Evolutionary conservation across 2,888 invertebrate genomes (phyloP), one percentile per base, ranked within the genome.

Genomic region (Troides aeacus): DNA sequence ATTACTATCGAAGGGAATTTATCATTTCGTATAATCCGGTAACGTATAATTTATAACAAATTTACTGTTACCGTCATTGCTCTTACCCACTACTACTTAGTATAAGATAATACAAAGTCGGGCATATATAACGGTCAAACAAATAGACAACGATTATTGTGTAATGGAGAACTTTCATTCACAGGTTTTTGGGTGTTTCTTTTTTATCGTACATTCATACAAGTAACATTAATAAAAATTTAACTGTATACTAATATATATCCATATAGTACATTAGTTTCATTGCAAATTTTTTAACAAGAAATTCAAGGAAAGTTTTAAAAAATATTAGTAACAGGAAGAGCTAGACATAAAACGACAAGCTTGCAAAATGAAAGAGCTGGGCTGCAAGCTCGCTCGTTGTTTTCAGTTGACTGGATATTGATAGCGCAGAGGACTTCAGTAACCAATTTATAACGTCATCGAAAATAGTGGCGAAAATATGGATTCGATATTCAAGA

Each of bases 401-500:
- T 23, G 70, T 72, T 73, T 73, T 72, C 84, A 85, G 81, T 82
- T 79, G 78, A 78, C 83, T 86, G 89, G 88, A 90, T 90, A 89
- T 90, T 91, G 89, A 90, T 90, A 88, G 81, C 84, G 75, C 80
- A 78, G 84, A 79, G 84, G 83, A 81, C 79, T 82, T 81, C 83
- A 82, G 81, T 80, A 84, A 84, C 87, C 90, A 91, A 91, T 92
- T 90, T 91, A 83, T 89, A 85, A 85, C 88, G 90, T 87, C 91
- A 90, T 90, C 91, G 90, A 90, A 90, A 90, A 85, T 92, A 90
- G 90, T 90, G 85, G 84, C 85, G 85, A 89, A 89, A 89, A 90
- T 89, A 87, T 86, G 85, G 81, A 82, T 81, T 79, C 42, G 58
- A 63, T 66, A 50, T 39, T 66, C 62, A 59, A 64, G 53, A 64